Conservation (phyloP, 2,113 vertebrate species). For the Myiopsitta monachus region DNA sequence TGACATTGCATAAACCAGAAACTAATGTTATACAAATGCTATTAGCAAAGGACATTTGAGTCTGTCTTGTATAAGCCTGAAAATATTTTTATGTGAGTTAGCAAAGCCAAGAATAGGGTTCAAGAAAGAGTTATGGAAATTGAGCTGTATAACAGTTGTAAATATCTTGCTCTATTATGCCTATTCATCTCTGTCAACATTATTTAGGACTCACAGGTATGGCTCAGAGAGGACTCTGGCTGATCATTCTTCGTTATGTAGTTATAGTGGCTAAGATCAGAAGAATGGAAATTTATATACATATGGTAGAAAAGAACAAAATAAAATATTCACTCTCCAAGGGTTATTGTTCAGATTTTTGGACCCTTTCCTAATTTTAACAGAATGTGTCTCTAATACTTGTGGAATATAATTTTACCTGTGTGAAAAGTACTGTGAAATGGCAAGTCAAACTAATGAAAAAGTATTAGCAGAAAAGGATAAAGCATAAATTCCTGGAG, state of each 20-base stretch:
- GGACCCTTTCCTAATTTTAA: neutral
- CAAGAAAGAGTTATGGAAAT: neutral
- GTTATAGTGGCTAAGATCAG: neutral
- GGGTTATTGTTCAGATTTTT: neutral
- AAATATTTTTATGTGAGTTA: neutral
- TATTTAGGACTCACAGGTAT: neutral
- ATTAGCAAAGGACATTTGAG: neutral
- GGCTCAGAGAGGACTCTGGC: neutral
- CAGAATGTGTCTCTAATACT: neutral
- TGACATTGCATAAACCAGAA: neutral
- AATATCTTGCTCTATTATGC: neutral
- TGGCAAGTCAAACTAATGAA: constrained; percentile 8
- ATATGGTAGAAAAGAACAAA: neutral
- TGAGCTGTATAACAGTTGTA: neutral
- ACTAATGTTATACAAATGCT: neutral
- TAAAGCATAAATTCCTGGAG: neutral
- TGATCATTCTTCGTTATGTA: neutral
- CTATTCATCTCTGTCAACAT: neutral
- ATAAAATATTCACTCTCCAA: neutral
- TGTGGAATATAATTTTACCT: neutral
- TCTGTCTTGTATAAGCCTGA: neutral
- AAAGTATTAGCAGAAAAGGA: neutral
- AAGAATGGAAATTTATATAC: neutral
- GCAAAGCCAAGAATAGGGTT: neutral
- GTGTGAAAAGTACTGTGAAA: neutral